Base-by-base conservation (phyloP, 2,888 invertebrate genomes). In the Lasius fuliginosus region DNA sequence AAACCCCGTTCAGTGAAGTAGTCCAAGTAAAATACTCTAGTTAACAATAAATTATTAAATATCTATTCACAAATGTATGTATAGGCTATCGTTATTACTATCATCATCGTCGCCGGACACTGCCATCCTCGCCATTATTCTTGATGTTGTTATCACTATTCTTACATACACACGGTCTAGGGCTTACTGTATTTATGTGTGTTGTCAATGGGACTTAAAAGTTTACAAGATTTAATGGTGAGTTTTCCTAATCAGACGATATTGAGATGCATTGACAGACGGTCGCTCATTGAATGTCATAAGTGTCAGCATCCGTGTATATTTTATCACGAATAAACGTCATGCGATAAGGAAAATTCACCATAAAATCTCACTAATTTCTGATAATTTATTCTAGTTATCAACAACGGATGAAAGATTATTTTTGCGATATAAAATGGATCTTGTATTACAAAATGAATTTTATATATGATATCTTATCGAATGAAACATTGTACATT, bases 41-140 rank as follows among this genome's bases (percentile, higher is more conserved):
- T 92, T 92, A 94, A 94, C 92, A 94, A 94, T 94, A 94, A 94
- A 94, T 94, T 94, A 94, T 94, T 94, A 94, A 94, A 94, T 94
- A 94, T 93, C 92, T 94, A 94, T 94, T 94, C 94, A 94, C 94
- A 94, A 93, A 92, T 91, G 92, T 94, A 94, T 92, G 91, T 91
- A 93, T 94, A 93, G 90, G 88, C 90, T 92, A 91, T 91, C 86
- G 79, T 85, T 86, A 87, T 88, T 89, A 83, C 90, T 88, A 86
- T 86, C 84, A 60, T 82, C 64, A 68, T 81, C 83, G 23, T 86
- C 82, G 86, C 73, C 68, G 76, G 36, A 60, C 75, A 73, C 74
- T 85, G 82, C 65, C 74, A 73, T 75, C 27, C 69, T 71, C 58
- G 18, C 71, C 30, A 3, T 71, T 64, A 40, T 79, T 84, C 71